These are phyloP conservation scores for Drosophila suzukii DNA, from an alignment of 1,140 invertebrate genomes.

Conservation along the genomic window DNA sequence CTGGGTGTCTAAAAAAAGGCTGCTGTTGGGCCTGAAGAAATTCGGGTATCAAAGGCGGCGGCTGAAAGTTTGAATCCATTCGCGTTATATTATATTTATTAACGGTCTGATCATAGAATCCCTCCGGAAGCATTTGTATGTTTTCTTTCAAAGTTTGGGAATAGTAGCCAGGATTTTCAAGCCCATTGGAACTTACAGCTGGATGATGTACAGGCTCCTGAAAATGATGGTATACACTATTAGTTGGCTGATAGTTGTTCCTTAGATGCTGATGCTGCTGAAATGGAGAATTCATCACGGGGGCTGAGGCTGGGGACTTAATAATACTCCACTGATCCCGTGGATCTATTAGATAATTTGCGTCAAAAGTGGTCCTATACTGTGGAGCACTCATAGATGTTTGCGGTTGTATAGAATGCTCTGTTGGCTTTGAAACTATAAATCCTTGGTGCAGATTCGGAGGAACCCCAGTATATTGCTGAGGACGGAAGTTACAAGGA, in stretches of 20 bases:
- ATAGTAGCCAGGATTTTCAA: neutral
- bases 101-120: conserved; percentile 46
- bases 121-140: neutral
- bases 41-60: conserved; percentile 4
- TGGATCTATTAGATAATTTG: conserved; percentile 4
- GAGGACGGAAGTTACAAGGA: neutral
- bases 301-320: neutral
- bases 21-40: neutral
- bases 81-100: conserved; percentile 39
- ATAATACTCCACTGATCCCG: neutral
- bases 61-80: conserved; percentile 32
- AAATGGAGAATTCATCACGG: neutral
- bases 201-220: neutral
- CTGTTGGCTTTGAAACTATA: neutral
- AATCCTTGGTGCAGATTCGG: neutral
- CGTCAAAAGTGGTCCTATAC: neutral
- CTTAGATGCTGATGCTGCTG: neutral
- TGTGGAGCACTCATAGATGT: neutral
- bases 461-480: neutral
- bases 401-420: neutral
- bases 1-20: no score
- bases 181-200: neutral
- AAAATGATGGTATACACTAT: neutral
- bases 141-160: neutral
- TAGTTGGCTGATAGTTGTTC: neutral